Evolutionary conservation across 2,113 vertebrate species (phyloP).

Genomic region (Candoia aspera): DNA sequence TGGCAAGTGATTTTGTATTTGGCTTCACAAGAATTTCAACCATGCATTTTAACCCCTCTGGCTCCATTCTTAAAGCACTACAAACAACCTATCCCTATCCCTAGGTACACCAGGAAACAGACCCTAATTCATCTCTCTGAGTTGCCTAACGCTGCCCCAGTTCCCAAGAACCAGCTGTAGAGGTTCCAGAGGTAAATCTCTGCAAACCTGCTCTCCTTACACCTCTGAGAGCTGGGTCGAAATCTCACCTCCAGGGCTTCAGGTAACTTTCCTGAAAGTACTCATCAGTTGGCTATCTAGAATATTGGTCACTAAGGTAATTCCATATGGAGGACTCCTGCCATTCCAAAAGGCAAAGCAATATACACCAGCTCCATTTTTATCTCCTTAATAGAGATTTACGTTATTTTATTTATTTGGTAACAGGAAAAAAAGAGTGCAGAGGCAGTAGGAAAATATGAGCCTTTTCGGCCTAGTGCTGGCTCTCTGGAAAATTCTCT

Average conservation of each 20-base stretch:
- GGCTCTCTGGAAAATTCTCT: too few species aligned
- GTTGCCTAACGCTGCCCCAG: not conserved
- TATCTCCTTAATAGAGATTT: too few species aligned
- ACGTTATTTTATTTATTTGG: too few species aligned
- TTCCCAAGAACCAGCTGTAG: not conserved
- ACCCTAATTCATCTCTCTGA: not conserved
- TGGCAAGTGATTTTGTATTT: not conserved
- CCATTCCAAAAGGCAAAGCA: too few species aligned
- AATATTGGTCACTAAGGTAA: too few species aligned
- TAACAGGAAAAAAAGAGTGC: too few species aligned
- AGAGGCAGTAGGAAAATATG: too few species aligned
- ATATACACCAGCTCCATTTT: too few species aligned
- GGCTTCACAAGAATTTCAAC: not conserved
- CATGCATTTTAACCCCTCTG: not conserved
- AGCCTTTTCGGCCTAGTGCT: too few species aligned
- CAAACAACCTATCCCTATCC: not conserved
- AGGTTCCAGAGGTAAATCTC: not conserved
- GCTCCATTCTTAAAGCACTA: not conserved
- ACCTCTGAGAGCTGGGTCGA: not conserved
- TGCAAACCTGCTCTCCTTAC: not conserved
- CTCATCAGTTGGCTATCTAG: not conserved
- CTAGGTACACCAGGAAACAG: not conserved
- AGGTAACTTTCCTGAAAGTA: not conserved
- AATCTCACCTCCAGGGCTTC: not conserved
- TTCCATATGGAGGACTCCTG: too few species aligned